Conservation (phyloP, 2,113 vertebrate species). For the Petromus typicus region DNA sequence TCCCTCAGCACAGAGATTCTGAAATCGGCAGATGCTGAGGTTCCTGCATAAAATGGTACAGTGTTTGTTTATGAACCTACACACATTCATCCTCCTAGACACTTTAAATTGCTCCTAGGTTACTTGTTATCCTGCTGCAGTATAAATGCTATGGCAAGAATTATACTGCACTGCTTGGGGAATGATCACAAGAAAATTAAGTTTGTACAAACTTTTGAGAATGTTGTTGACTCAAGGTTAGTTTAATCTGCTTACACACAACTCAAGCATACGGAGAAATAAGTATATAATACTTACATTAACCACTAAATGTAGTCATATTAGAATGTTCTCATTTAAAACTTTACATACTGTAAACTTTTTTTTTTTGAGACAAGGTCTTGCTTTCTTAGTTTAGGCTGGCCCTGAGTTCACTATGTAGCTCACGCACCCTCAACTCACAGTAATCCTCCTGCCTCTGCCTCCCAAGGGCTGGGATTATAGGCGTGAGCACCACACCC, state of each 20-base stretch:
- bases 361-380: too few relatives aligned
- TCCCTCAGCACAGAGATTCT: conserved; percentile 7
- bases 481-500: too few relatives aligned
- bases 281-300: neutral
- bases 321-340: neutral
- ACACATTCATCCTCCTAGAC: too few relatives aligned
- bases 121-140: neutral
- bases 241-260: neutral
- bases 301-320: neutral
- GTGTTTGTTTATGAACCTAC: too few relatives aligned
- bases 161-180: neutral
- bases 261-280: too few relatives aligned
- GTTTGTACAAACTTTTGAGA: neutral
- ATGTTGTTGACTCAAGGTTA: neutral
- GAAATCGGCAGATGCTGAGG: neutral
- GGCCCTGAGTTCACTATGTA: too few relatives aligned
- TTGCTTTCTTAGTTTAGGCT: too few relatives aligned
- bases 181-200: neutral
- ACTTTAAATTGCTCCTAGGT: neutral
- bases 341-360: conserved; percentile 32
- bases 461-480: too few relatives aligned
- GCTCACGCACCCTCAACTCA: too few relatives aligned
- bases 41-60: neutral
- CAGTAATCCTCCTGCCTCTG: too few relatives aligned
- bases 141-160: neutral